Conservation (phyloP, 2,797 vertebrate genomes). For the Bovichtus variegatus region DNA sequence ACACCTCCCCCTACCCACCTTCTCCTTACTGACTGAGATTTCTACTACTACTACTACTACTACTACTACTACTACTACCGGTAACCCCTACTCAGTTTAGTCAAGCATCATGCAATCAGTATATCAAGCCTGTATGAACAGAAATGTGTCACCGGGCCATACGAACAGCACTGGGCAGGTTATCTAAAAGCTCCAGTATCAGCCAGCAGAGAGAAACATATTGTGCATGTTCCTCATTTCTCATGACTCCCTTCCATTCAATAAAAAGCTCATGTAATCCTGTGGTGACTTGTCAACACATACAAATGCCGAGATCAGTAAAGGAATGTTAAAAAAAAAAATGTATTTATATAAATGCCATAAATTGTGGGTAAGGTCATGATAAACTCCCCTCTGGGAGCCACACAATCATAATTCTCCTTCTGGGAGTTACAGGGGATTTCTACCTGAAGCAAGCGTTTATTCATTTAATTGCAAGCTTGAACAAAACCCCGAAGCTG, state of each 20-base stretch:
- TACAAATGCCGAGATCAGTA: not conserved
- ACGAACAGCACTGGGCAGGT: not conserved
- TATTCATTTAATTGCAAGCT: not conserved
- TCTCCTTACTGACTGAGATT: slow-evolving; percentile 33
- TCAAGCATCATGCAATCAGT: slow-evolving; percentile 10
- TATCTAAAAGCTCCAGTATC: not conserved
- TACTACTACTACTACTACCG: slow-evolving; percentile 26
- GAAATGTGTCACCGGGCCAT: slow-evolving; percentile 62
- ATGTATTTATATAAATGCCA: too few relatives aligned
- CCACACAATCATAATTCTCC: not conserved
- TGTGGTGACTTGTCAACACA: not conserved
- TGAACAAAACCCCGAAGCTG: not conserved
- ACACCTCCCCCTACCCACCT: slow-evolving; percentile 41
- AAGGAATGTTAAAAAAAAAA: not conserved
- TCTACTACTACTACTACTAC: slow-evolving; percentile 35
- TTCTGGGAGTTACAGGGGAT: slow-evolving; percentile 20
- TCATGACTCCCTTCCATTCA: not conserved
- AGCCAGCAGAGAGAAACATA: not conserved
- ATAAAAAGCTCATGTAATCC: not conserved
- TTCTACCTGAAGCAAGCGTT: slow-evolving; percentile 11
- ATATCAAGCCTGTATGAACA: not conserved
- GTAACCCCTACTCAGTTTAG: not conserved
- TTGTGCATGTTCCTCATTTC: not conserved
- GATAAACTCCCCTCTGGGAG: slow-evolving; percentile 24
- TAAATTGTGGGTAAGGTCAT: slow-evolving; percentile 22